Base-by-base conservation (phyloP, 35 echinoderm and acorn worm genomes). In the Heliocidaris erythrogramma region DNA sequence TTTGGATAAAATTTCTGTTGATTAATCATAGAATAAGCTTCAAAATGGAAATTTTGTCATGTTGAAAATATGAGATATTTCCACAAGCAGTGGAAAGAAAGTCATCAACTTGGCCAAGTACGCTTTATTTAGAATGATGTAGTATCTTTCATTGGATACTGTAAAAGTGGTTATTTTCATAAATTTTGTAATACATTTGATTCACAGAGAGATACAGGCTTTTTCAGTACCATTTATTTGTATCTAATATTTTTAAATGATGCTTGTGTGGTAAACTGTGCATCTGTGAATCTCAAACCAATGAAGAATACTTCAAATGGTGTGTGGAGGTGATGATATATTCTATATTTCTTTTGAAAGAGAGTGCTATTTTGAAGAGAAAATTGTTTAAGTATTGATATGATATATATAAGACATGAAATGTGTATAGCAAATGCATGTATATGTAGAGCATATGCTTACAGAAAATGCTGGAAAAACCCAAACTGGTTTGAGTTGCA, bases 401-500 rank as follows among this genome's bases (percentile, higher is more conserved):
- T 78, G 65, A 78, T 78, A 78, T 78, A 78, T 78, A 78, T 56
- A 56, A 56, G 17, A 78, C 65, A 78, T 78, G n/a, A 78, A 78
- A 78, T 78, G 65, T 78, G 65, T 78, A 78, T 78, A 78, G 21
- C n/a, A 21, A 78, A 78, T 78, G 65, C 65, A 78, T 78, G 65
- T 78, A 78, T 78, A 78, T 78, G 65, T 78, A 78, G 65, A 78
- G 18, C 65, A 78, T 78, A 78, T 78, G 65, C 65, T 78, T 78
- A 78, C 65, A 78, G 65, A 78, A 78, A 78, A 78, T 78, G 65
- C 65, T 78, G 65, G 65, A 78, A 78, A 56, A 78, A 78, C 65
- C 65, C 65, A 78, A 78, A 78, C 65, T 78, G 65, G 65, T 78
- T 78, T 78, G 65, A 78, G 65, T 78, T 78, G 65, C 65, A 78